Evolutionary conservation across 2,888 invertebrate species (phyloP), one percentile per base, ranked within the genome.

Genomic region (Clistopyga incitator): DNA sequence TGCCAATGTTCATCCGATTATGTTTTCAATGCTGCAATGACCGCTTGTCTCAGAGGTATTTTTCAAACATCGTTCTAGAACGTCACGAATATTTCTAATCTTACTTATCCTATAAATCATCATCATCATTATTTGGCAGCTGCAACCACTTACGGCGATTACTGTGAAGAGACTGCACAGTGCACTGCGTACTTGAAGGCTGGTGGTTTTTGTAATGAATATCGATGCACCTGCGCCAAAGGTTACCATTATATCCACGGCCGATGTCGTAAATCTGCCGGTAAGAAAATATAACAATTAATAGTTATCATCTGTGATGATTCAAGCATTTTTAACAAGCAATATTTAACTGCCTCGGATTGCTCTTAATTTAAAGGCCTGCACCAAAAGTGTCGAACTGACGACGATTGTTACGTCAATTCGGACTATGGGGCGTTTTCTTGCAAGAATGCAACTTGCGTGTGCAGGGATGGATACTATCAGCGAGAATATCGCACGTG

Each of bases 401-500:
- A 88, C 59, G 86, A 86, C 4, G 89, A 91, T 10, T 92, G 92
- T 72, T 90, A 89, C 50, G 89, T 90, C 8, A 85, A 87, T 42
- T 82, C 86, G 2, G 90, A 91, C 20, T 87, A 85, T 34, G 88
- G 86, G 29, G 87, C 92, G 11, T 67, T 86, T 4, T 72, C 84
- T 25, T 92, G 92, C 70, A 64, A 72, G 18, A 42, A 86, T 15
- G 83, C 86, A 38, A 76, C 70, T 47, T 92, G 92, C 71, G 71
- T 80, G 2, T 92, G 92, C 72, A 89, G 85, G 18, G 59, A 85
- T 1, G 89, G 88, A 11, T 92, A 86, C 78, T 92, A 92, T 84
- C 89, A 89, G 75, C 88, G 92, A 3, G 91, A 92, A 82, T 90
- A 92, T 78, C 88, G 88, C 34, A 88, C 88, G 4, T 92, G 92